Base-by-base conservation (phyloP, 2,113 vertebrate species). In the Grallaria varia region DNA sequence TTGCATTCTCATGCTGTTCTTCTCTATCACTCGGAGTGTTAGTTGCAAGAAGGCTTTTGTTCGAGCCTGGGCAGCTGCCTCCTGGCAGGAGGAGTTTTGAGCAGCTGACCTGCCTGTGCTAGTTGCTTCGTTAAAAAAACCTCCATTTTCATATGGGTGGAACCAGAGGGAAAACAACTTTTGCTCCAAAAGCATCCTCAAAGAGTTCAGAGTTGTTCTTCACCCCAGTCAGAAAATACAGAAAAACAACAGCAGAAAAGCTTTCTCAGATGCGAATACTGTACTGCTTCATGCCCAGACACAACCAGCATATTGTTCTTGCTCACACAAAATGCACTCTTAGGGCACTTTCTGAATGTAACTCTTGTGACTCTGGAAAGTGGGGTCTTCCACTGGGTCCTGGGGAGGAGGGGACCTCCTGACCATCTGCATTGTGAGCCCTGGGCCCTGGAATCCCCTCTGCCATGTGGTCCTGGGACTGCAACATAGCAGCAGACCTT, bases 31-130 rank as follows among this genome's bases (percentile, higher is more conserved):
- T 93, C 1, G 0, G 40, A 95, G 87, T 22, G 66, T 87, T 82
- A 49, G 69, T 53, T 96, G 91, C 91, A 96, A 94, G 91, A 50
- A 91, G 30, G 84, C 87, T 94, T 97, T 96, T 96, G 93, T 95
- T 95, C 0, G 2, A 85, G 66, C 66, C 89, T 79, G 87, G 95
- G 87, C 94, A 95, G 94, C 93, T 96, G 94, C 95, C 89, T 95
- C 53, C 91, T 93, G 89, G 95, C 90, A 95, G 74, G 58, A 66
- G 84, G 49, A 94, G 45, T 91, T 92, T 33, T 25, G 81, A 89
- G 93, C 22, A 6, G 69, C 87, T 95, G 94, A 96, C 81, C 91
- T 93, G 81, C 69, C 64, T 87, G 64, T 89, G 52, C 66, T 90
- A 3, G 37, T 42, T 92, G 81, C 89, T 96, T 85, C 37, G 77